Conservation (phyloP, 2,113 vertebrate species). For the Regulus satrapa region DNA sequence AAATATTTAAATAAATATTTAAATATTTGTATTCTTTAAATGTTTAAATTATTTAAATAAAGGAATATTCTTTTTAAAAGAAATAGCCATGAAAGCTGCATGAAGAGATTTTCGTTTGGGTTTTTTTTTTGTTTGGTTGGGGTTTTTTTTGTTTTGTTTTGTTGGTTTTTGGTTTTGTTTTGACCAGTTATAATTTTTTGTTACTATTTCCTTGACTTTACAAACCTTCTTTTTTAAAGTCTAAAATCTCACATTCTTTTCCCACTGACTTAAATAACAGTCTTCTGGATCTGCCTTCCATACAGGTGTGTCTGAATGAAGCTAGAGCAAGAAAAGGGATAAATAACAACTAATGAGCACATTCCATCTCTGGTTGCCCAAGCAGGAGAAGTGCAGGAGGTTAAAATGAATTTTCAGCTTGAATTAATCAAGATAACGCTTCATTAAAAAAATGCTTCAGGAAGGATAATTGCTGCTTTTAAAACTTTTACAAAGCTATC, state of each 20-base stretch:
- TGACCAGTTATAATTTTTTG: neutral
- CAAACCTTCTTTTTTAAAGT: neutral
- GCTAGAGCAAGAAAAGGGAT: neutral
- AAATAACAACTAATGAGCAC: neutral
- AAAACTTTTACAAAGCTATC: neutral
- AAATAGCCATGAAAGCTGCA: neutral
- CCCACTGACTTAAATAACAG: neutral
- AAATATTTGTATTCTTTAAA: no score
- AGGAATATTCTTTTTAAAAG: neutral
- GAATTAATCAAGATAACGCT: neutral
- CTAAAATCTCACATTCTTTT: neutral
- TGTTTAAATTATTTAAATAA: no score
- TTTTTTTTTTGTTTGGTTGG: no score
- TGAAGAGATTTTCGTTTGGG: no score
- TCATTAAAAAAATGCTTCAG: neutral
- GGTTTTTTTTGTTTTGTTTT: no score
- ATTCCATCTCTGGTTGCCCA: neutral
- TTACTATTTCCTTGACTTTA: neutral
- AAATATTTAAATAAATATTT: no score
- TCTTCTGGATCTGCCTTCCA: neutral
- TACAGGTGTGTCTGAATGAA: neutral
- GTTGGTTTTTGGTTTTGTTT: no score
- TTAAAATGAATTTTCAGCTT: neutral
- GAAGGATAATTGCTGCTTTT: neutral
- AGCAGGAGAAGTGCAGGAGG: neutral